Percentiles rank a stretch among this genome's conserved stretches.
Evolutionary conservation across 2,888 invertebrate species (phyloP).

Genomic region (Lithosia quadra): DNA sequence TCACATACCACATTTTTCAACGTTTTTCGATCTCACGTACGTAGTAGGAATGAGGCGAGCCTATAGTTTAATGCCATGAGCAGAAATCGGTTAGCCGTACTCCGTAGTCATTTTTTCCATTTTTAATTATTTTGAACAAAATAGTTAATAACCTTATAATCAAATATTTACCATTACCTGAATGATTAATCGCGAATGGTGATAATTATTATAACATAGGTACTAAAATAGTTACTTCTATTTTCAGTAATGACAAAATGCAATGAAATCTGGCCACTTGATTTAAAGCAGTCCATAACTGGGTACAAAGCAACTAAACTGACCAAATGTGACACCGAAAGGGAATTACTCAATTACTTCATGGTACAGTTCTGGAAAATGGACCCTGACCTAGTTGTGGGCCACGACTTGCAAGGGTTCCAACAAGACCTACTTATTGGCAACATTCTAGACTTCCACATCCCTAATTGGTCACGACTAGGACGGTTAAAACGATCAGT

Average conservation of each 20-base stretch:
- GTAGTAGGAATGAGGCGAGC: too few species aligned
- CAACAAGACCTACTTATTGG: slow-evolving; percentile 96
- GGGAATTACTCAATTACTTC: slow-evolving; percentile 94
- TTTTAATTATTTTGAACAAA: too few species aligned
- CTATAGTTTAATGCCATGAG: too few species aligned
- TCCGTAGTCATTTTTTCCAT: too few species aligned
- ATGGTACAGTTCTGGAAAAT: slow-evolving; percentile 94
- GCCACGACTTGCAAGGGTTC: slow-evolving; percentile 96
- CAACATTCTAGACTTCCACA: slow-evolving; percentile 91
- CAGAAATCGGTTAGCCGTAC: too few species aligned
- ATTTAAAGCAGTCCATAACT: slow-evolving; percentile 90
- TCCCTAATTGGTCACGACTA: slow-evolving; percentile 96
- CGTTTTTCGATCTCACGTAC: too few species aligned
- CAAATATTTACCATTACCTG: neutral
- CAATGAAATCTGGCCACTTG: slow-evolving; percentile 93
- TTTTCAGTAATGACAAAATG: slow-evolving; percentile 93
- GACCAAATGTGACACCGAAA: slow-evolving; percentile 94
- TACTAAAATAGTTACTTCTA: neutral
- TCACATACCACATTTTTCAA: too few species aligned
- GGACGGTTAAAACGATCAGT: slow-evolving; percentile 93
- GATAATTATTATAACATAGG: neutral
- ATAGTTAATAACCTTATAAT: too few species aligned
- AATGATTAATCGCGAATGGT: too few species aligned
- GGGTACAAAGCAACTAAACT: slow-evolving; percentile 91
- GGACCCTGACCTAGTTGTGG: slow-evolving; percentile 98